A percentile compares a stretch with the other conserved stretches of the same genome.
Evolutionary conservation across 1,140 invertebrate species (phyloP).

Genomic region (Pissodes strobi): DNA sequence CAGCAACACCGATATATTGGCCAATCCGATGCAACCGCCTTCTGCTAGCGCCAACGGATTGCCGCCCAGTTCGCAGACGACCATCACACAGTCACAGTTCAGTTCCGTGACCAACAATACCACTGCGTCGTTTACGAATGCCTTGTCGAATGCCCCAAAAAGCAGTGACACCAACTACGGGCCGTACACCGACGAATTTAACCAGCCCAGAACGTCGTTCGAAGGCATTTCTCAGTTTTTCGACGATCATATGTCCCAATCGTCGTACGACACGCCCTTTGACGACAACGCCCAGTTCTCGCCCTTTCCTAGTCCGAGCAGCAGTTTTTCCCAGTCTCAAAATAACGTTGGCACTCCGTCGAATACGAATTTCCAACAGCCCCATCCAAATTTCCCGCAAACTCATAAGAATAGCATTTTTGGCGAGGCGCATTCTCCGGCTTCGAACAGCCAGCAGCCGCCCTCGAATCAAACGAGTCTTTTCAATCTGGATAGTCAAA

Average conservation of each 20-base stretch:
- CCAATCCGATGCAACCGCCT: not conserved
- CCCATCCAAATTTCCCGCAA: not conserved
- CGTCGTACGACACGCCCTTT: slow-evolving; percentile 30
- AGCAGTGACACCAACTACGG: slow-evolving; percentile 18
- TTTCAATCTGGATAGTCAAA: slow-evolving; percentile 39
- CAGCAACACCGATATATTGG: slow-evolving; percentile 22
- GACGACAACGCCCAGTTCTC: slow-evolving; percentile 38
- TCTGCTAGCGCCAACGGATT: not conserved
- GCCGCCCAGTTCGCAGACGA: not conserved
- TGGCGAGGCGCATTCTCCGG: not conserved
- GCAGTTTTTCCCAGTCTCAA: slow-evolving; percentile 4
- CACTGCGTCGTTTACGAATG: slow-evolving; percentile 31
- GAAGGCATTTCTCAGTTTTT: slow-evolving; percentile 38
- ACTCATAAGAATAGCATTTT: not conserved
- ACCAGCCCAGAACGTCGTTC: slow-evolving; percentile 26
- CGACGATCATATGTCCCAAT: slow-evolving; percentile 30
- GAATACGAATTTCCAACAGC: not conserved
- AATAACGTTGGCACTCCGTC: not conserved
- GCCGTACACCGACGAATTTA: slow-evolving; percentile 29
- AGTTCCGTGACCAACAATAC: slow-evolving; percentile 7
- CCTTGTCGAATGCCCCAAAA: slow-evolving; percentile 21
- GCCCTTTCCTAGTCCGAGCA: slow-evolving; percentile 14
- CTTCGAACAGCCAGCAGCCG: slow-evolving; percentile 10
- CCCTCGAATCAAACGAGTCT: slow-evolving; percentile 27
- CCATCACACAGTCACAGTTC: slow-evolving; percentile 12